Conservation (phyloP, 2,888 invertebrate genomes). For the Mayetiola destructor region DNA sequence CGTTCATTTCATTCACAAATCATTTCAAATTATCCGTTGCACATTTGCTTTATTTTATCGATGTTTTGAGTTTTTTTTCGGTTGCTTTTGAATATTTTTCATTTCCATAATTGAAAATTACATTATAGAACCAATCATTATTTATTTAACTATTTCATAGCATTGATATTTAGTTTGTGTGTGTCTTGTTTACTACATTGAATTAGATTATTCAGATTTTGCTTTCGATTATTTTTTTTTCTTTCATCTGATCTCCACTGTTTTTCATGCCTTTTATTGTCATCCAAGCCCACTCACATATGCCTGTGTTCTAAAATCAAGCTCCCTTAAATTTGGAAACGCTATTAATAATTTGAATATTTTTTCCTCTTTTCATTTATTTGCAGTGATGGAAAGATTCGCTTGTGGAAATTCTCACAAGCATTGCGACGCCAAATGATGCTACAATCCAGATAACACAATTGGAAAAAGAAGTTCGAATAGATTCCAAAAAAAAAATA, state of each 20-base stretch:
- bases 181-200: background rate
- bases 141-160: too few species aligned
- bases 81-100: too few species aligned
- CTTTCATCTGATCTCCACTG: background rate
- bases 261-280: too few species aligned
- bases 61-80: too few species aligned
- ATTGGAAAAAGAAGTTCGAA: constrained; percentile 6
- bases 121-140: too few species aligned
- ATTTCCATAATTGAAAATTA: too few species aligned
- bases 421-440: constrained; percentile 23
- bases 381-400: constrained; percentile 25
- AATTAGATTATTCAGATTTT: too few species aligned
- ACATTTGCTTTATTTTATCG: background rate
- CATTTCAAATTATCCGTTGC: background rate
- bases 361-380: background rate
- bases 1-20: background rate
- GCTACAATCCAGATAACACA: constrained; percentile 9
- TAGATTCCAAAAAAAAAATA: too few species aligned
- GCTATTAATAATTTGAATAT: background rate
- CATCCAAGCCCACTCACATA: background rate
- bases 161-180: too few species aligned
- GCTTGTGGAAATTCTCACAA: constrained; percentile 25
- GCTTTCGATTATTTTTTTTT: too few species aligned
- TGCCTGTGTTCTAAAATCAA: too few species aligned
- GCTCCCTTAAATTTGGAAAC: background rate